A percentile compares a stretch with the other conserved stretches of the same genome.
Conservation (phyloP, 1,140 invertebrate species). For the Zophobas atratus region DNA sequence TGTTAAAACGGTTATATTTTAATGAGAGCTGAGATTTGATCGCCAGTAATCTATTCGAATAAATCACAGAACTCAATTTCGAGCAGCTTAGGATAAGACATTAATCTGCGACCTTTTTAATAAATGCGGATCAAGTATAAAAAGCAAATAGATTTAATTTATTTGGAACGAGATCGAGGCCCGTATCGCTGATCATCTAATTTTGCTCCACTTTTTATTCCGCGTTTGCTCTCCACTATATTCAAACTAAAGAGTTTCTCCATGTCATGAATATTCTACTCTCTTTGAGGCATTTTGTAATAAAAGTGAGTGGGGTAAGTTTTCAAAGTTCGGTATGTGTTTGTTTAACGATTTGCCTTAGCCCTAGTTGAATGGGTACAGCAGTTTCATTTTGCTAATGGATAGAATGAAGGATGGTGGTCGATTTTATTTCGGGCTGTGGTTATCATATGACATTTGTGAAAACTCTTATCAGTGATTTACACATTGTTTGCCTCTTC, state of each 20-base stretch:
- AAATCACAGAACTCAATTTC: conserved; percentile 56
- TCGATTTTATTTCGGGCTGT: conserved; percentile 29
- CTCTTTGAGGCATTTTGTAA: conserved; percentile 6
- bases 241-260: conserved; percentile 32
- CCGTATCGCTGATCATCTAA: conserved; percentile 13
- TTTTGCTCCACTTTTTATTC: conserved; percentile 21
- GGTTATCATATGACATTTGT: conserved; percentile 34
- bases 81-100: conserved; percentile 50
- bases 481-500: conserved; percentile 15
- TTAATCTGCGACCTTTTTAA: conserved; percentile 55
- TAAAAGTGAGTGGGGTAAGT: conserved; percentile 30
- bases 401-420: conserved; percentile 44
- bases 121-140: conserved; percentile 58
- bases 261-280: conserved; percentile 34
- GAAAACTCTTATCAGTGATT: conserved; percentile 37
- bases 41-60: conserved; percentile 43
- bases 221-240: neutral
- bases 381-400: conserved; percentile 54
- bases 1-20: conserved; percentile 1
- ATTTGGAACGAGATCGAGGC: conserved; percentile 54
- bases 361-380: conserved; percentile 42
- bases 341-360: conserved; percentile 28
- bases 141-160: conserved; percentile 60
- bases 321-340: conserved; percentile 27
- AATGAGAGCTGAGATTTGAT: conserved; percentile 14